These are phyloP conservation scores for Tetramorium alpestre DNA, from an alignment of 1,140 invertebrate genomes.

Conservation along the genomic window DNA sequence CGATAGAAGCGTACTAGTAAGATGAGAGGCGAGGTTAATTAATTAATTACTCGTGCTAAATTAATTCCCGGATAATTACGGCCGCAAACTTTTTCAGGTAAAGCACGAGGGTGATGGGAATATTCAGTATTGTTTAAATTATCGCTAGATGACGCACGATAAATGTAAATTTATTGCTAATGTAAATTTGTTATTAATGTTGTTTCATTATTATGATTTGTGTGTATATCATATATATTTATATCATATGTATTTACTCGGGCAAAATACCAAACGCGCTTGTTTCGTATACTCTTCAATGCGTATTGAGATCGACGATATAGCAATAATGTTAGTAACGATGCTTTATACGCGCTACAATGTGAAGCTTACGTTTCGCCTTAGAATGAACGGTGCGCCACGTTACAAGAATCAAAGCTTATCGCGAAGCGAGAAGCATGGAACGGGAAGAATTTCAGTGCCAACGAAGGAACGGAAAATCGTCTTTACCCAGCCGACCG, in stretches of 20 bases:
- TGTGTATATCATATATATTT: not conserved
- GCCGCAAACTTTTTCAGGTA: not conserved
- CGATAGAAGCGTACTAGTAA: not conserved
- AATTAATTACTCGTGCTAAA: slow-evolving; percentile 32
- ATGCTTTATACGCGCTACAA: not conserved
- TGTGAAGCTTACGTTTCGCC: not conserved
- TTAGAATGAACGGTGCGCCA: slow-evolving; percentile 33
- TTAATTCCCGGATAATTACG: slow-evolving; percentile 30
- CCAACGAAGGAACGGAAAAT: slow-evolving; percentile 58
- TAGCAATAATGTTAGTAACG: slow-evolving; percentile 5
- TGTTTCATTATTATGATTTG: not conserved
- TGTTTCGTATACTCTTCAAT: not conserved
- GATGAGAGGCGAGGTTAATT: slow-evolving; percentile 22
- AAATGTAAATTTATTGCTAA: not conserved
- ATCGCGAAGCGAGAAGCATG: slow-evolving; percentile 27
- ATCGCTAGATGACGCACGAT: not conserved
- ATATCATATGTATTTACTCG: slow-evolving; percentile 2
- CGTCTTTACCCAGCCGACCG: slow-evolving; percentile 61
- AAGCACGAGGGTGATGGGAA: not conserved
- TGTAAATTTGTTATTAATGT: not conserved
- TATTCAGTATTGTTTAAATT: slow-evolving; percentile 16
- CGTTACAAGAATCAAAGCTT: slow-evolving; percentile 62
- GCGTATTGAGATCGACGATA: not conserved
- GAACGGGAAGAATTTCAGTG: slow-evolving; percentile 3
- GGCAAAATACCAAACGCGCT: not conserved